Evolutionary conservation across 2,888 invertebrate species (phyloP).

Genomic region (Allophyes oxyacanthae): DNA sequence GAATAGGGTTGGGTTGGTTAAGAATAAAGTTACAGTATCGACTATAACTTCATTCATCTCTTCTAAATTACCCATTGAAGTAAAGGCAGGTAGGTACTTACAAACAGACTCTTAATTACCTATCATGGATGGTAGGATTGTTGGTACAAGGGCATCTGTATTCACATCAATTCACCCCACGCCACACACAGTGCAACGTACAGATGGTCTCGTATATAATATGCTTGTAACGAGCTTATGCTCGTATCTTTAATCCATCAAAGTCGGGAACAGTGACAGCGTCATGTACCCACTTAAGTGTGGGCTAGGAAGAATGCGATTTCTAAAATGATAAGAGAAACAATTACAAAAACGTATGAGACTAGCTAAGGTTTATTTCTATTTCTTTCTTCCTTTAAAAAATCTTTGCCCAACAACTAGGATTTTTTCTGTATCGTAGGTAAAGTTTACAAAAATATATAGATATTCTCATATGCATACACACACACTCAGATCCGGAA

Average conservation of each 20-base stretch:
- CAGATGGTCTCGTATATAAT: constrained; percentile 43
- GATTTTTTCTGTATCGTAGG: too few species aligned
- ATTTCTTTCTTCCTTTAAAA: too few species aligned
- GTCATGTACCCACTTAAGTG: constrained; percentile 57
- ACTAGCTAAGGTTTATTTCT: too few species aligned
- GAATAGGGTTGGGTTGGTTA: too few species aligned
- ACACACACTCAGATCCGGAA: too few species aligned
- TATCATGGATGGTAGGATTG: background rate
- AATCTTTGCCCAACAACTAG: too few species aligned
- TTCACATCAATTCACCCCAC: constrained; percentile 31
- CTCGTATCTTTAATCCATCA: constrained; percentile 68
- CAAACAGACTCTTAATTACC: background rate
- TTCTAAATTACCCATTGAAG: too few species aligned
- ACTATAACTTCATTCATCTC: too few species aligned
- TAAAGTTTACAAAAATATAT: too few species aligned
- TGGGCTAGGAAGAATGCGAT: constrained; percentile 28
- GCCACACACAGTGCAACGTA: constrained; percentile 42
- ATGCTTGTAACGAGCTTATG: constrained; percentile 50
- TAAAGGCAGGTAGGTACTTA: background rate
- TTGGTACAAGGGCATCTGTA: constrained; percentile 1
- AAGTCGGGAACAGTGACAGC: constrained; percentile 62
- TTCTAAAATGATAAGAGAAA: background rate
- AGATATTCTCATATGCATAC: too few species aligned
- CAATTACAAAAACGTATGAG: too few species aligned
- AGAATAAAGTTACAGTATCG: too few species aligned